A percentile compares a stretch with the other conserved stretches of the same genome.
Evolutionary conservation across 2,113 vertebrate species (phyloP).

Genomic region (Trinectes maculatus): DNA sequence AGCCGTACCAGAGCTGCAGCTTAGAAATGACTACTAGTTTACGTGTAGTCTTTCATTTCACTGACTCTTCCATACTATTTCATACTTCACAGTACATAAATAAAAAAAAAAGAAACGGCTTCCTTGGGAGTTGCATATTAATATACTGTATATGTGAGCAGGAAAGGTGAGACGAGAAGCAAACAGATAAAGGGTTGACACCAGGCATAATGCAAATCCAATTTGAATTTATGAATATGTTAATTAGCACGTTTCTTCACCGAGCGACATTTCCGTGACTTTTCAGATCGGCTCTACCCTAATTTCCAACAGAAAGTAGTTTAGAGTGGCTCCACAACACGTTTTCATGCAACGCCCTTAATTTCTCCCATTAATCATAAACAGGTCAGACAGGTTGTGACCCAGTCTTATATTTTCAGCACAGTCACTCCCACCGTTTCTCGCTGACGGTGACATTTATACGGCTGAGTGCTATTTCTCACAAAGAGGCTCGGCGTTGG

Average conservation of each 20-base stretch:
- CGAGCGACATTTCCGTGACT: neutral
- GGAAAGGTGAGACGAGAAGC: neutral
- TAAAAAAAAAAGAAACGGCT: neutral
- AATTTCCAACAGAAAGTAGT: neutral
- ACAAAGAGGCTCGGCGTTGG: too few relatives aligned
- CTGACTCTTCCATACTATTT: neutral
- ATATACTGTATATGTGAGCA: neutral
- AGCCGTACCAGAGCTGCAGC: neutral
- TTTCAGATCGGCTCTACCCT: neutral
- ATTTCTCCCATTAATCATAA: neutral
- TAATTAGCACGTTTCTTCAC: neutral
- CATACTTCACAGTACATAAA: neutral
- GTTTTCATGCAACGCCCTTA: too few relatives aligned
- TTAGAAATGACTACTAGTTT: neutral
- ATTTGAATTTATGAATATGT: neutral
- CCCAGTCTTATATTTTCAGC: neutral
- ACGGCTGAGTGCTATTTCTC: too few relatives aligned
- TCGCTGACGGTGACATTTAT: constrained; percentile 40
- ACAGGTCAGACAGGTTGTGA: too few relatives aligned
- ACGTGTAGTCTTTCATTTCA: neutral
- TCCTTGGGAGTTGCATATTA: neutral
- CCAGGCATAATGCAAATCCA: neutral
- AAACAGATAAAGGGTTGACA: neutral
- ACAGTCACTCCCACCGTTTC: constrained; percentile 29
- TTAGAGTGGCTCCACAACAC: neutral